Conservation (phyloP, 1,140 invertebrate genomes). For the Cherax destructor region DNA sequence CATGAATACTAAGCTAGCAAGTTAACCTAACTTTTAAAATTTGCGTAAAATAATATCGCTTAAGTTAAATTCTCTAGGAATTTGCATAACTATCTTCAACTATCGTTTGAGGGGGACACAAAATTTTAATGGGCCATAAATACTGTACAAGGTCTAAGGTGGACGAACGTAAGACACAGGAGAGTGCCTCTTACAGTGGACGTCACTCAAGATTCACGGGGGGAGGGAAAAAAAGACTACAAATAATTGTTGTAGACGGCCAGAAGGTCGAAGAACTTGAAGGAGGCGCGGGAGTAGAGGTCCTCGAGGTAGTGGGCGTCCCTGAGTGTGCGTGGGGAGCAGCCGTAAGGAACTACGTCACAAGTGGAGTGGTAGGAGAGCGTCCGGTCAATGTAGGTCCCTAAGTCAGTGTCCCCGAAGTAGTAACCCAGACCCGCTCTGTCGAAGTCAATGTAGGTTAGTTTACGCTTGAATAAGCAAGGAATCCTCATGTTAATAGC, state of each 20-base stretch:
- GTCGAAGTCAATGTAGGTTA: not conserved
- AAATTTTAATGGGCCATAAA: no score
- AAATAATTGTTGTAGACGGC: not conserved
- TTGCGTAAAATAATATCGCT: no score
- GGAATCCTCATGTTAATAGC: no score
- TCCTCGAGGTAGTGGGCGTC: slow-evolving; percentile 44
- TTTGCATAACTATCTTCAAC: no score
- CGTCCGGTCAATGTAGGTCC: slow-evolving; percentile 21
- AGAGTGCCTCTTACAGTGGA: no score
- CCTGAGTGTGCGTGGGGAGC: slow-evolving; percentile 4
- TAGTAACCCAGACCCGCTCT: slow-evolving; percentile 25
- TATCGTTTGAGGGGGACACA: no score
- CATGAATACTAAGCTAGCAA: no score
- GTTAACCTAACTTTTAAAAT: no score
- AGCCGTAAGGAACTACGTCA: slow-evolving; percentile 7
- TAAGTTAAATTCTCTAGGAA: no score
- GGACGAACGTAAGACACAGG: no score
- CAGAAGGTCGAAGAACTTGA: slow-evolving; percentile 48
- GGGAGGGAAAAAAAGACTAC: not conserved
- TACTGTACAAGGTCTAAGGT: no score
- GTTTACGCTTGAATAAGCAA: not conserved
- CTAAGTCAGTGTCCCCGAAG: slow-evolving; percentile 22
- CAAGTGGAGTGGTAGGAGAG: not conserved
- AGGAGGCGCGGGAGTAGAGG: slow-evolving; percentile 49
- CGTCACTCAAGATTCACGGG: no score